These are phyloP conservation scores for Hydrocynus forskahlii DNA, from an alignment of 2,797 vertebrate species.

Conservation along the genomic window DNA sequence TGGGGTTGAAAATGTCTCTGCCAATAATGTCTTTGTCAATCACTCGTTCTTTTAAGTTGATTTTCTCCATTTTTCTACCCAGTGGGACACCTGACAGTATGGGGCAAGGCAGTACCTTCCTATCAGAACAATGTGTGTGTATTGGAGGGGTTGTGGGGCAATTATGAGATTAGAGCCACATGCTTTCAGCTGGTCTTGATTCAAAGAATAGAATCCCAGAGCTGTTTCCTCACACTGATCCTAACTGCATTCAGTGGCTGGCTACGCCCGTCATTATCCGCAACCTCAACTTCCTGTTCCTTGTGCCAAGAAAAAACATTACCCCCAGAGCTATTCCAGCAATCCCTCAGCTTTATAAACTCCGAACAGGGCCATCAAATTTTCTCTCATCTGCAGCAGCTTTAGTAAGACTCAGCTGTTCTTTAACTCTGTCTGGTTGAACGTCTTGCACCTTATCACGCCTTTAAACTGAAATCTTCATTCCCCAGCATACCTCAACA, in stretches of 20 bases:
- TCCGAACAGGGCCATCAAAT: conserved; percentile 57
- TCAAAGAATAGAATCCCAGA: conserved; percentile 83
- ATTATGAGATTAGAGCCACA: conserved; percentile 89
- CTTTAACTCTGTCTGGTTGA: neutral
- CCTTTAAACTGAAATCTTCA: neutral
- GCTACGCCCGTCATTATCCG: conserved; percentile 79
- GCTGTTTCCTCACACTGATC: conserved; percentile 79
- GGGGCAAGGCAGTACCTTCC: conserved; percentile 57
- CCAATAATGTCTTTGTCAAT: conserved; percentile 60
- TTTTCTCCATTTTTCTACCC: conserved; percentile 60
- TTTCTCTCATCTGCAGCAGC: conserved; percentile 35
- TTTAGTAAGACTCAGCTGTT: conserved; percentile 19
- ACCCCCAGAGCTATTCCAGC: conserved; percentile 70
- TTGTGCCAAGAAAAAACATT: conserved; percentile 41
- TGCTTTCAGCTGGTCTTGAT: conserved; percentile 78
- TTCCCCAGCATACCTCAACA: neutral
- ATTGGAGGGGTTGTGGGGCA: conserved; percentile 72
- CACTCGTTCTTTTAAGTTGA: conserved; percentile 54
- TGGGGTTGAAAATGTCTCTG: conserved; percentile 23
- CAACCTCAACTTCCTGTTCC: conserved; percentile 77
- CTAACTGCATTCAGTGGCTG: conserved; percentile 73
- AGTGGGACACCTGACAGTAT: conserved; percentile 74
- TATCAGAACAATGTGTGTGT: conserved; percentile 73
- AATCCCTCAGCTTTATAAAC: conserved; percentile 71
- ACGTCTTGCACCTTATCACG: neutral